Conservation (phyloP, 2,113 vertebrate species). For the Heptranchias perlo region DNA sequence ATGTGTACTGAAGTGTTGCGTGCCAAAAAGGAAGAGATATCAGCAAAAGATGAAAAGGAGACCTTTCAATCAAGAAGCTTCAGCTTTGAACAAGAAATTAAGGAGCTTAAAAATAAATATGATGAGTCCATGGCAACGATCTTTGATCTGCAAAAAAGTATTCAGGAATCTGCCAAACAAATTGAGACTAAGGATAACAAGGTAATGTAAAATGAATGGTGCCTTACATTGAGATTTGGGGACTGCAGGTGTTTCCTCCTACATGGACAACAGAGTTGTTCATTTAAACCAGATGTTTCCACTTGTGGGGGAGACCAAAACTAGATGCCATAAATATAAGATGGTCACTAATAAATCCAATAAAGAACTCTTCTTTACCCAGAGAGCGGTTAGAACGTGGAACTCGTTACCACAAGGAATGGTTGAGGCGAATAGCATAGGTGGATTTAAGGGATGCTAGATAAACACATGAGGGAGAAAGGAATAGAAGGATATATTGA, state of each 20-base stretch:
- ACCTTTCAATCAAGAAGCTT: slow-evolving; percentile 61
- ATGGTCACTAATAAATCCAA: not conserved
- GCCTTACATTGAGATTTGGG: no score
- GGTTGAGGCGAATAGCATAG: not conserved
- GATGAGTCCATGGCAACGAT: slow-evolving; percentile 78
- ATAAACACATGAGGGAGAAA: no score
- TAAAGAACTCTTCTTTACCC: not conserved
- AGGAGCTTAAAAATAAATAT: slow-evolving; percentile 79
- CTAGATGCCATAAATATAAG: not conserved
- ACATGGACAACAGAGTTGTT: not conserved
- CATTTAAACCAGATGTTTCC: not conserved
- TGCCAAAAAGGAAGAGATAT: slow-evolving; percentile 60
- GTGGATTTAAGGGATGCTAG: no score
- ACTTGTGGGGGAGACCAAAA: not conserved
- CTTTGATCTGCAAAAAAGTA: slow-evolving; percentile 77
- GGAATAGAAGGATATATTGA: no score
- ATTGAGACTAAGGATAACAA: slow-evolving; percentile 92
- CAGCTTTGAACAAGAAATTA: slow-evolving; percentile 77
- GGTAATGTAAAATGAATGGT: slow-evolving; percentile 54
- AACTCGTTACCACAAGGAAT: not conserved
- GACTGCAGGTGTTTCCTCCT: not conserved
- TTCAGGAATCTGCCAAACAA: slow-evolving; percentile 80
- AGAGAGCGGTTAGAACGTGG: not conserved
- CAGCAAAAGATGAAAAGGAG: slow-evolving; percentile 63
- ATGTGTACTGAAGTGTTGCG: slow-evolving; percentile 56